These are phyloP conservation scores for Psilopsiagon aurifrons DNA, from an alignment of 2,113 vertebrate species.

Conservation along the genomic window DNA sequence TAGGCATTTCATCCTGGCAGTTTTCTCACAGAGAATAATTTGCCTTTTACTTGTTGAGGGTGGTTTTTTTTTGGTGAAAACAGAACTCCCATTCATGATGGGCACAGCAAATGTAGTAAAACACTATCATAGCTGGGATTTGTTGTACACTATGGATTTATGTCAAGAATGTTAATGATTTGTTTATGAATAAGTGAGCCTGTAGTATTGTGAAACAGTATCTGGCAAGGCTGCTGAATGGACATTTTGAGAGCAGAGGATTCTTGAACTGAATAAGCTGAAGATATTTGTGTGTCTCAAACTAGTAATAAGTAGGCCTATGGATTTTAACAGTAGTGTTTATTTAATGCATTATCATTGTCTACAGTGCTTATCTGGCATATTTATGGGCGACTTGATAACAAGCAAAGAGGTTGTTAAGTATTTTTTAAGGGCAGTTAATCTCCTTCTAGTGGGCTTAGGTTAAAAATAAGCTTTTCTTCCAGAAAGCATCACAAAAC, in stretches of 20 bases:
- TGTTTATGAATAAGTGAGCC: slow-evolving; percentile 81
- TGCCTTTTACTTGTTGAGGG: slow-evolving; percentile 73
- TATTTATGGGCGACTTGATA: not conserved
- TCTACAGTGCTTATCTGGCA: not conserved
- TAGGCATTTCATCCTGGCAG: slow-evolving; percentile 58
- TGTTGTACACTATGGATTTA: slow-evolving; percentile 77
- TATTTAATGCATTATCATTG: slow-evolving; percentile 31
- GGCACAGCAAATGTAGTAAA: slow-evolving; percentile 75
- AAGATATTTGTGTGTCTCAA: slow-evolving; percentile 64
- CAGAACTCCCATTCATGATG: slow-evolving; percentile 75
- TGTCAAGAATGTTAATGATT: slow-evolving; percentile 86
- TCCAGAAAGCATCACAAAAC: not conserved
- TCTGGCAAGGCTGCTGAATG: slow-evolving; percentile 76
- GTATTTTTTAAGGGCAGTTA: slow-evolving; percentile 40
- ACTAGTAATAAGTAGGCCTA: slow-evolving; percentile 59
- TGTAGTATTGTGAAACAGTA: slow-evolving; percentile 75
- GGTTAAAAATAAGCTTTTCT: not conserved
- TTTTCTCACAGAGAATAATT: slow-evolving; percentile 75
- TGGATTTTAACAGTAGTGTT: slow-evolving; percentile 54
- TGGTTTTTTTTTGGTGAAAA: slow-evolving; percentile 62
- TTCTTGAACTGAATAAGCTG: slow-evolving; percentile 68
- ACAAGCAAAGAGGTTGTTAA: slow-evolving; percentile 10
- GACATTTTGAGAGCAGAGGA: slow-evolving; percentile 70
- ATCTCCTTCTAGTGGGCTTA: not conserved
- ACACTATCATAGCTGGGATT: slow-evolving; percentile 78